These are phyloP conservation scores for Parapsyche elsis DNA, from an alignment of 1,140 invertebrate genomes.

Conservation along the genomic window DNA sequence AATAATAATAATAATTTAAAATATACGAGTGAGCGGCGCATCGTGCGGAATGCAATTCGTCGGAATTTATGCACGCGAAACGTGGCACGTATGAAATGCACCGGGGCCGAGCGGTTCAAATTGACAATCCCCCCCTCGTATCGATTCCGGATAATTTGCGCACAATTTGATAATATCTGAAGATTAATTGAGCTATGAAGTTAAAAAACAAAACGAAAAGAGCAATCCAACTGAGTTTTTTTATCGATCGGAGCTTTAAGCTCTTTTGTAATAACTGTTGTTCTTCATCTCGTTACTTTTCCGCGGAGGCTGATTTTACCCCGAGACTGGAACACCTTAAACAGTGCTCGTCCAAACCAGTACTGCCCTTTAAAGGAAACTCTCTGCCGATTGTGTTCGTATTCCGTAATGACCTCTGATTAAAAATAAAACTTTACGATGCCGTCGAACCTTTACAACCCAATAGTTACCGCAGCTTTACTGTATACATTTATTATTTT, in stretches of 20 bases:
- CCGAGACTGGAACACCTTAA: background rate
- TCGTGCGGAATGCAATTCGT: conserved; percentile 11
- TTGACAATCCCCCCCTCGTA: no score
- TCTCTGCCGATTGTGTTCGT: conserved; percentile 4
- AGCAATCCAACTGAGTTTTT: no score
- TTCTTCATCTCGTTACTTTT: background rate
- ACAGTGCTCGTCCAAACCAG: conserved; percentile 5
- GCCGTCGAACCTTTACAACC: background rate
- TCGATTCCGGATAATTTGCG: no score
- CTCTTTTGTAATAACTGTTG: background rate
- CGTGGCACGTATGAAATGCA: background rate
- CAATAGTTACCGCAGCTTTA: background rate
- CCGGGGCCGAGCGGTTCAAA: no score
- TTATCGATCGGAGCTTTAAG: background rate
- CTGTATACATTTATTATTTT: background rate
- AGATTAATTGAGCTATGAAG: no score
- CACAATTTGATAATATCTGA: no score
- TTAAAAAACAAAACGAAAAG: no score
- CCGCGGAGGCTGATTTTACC: background rate
- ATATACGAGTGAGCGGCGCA: background rate
- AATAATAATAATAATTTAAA: background rate
- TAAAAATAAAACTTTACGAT: conserved; percentile 5
- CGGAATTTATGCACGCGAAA: conserved; percentile 13
- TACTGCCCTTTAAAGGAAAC: conserved; percentile 19
- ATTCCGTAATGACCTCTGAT: conserved; percentile 12